A percentile compares a stretch with the other conserved stretches of the same genome.
Evolutionary conservation across 2,888 invertebrate species (phyloP).

Genomic region (Meloe dianella): DNA sequence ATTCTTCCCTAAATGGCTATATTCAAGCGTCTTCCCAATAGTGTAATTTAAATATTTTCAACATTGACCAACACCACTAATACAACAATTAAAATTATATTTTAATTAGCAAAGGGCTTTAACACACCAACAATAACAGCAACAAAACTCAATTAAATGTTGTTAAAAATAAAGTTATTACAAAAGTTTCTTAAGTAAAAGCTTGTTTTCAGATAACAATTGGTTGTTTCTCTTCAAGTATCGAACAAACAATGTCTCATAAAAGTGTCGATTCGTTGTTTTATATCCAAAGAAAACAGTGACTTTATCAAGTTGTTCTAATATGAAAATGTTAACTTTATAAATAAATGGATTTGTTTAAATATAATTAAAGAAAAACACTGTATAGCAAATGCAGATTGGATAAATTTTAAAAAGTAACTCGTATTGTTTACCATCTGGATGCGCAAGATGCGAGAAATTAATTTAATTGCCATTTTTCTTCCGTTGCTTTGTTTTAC

Average conservation of each 20-base stretch:
- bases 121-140: background rate
- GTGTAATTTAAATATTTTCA: background rate
- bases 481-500: background rate
- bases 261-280: conserved; percentile 25
- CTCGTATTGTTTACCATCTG: too few species aligned
- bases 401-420: background rate
- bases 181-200: conserved; percentile 21
- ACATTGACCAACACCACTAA: background rate
- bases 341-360: background rate
- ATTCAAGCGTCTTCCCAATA: background rate
- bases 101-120: background rate
- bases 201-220: conserved; percentile 26
- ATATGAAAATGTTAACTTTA: background rate
- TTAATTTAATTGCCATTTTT: background rate
- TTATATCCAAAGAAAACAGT: background rate
- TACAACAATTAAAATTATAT: background rate
- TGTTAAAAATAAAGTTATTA: background rate
- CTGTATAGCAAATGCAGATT: background rate
- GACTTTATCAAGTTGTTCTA: background rate
- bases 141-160: background rate
- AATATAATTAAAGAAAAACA: background rate
- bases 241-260: conserved; percentile 23
- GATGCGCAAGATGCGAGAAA: background rate
- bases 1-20: background rate
- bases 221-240: conserved; percentile 22